A percentile compares a stretch with the other conserved stretches of the same genome.
Conservation (phyloP, 2,797 vertebrate genomes). For the Lates japonicus region DNA sequence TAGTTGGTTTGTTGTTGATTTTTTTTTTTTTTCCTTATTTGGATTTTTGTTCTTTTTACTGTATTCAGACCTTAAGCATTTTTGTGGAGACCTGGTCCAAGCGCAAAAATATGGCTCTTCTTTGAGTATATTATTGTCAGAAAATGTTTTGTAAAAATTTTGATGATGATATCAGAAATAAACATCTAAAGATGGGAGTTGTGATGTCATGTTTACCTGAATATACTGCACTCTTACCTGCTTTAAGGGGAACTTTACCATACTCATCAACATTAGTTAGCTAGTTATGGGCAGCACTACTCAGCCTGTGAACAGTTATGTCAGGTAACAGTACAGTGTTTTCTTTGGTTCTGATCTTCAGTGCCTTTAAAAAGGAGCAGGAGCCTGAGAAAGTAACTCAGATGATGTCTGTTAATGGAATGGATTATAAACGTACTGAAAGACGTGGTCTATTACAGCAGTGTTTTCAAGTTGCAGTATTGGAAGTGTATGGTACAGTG, state of each 20-base stretch:
- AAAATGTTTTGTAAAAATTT: constrained; percentile 92
- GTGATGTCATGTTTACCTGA: constrained; percentile 32
- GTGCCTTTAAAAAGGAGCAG: neutral
- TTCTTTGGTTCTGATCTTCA: neutral
- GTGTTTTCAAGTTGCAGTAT: neutral
- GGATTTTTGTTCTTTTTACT: constrained; percentile 77
- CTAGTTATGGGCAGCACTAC: neutral
- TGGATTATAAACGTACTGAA: neutral
- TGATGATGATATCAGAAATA: constrained; percentile 91
- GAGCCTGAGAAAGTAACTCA: neutral
- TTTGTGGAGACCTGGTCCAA: constrained; percentile 87
- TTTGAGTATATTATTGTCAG: constrained; percentile 92
- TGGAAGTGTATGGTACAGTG: neutral
- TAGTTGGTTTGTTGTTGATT: constrained; percentile 78
- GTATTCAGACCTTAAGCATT: constrained; percentile 84
- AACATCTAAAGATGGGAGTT: constrained; percentile 87
- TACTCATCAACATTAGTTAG: neutral
- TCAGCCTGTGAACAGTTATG: neutral
- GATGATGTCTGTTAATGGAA: neutral
- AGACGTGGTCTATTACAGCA: neutral
- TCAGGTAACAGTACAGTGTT: neutral
- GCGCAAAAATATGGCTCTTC: constrained; percentile 88
- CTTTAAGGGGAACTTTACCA: neutral
- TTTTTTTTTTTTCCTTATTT: constrained; percentile 58
- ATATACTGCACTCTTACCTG: neutral